phyloP scores from a whole-genome alignment of 2,113 vertebrate species.

The Rostratula benghalensis region DNA sequence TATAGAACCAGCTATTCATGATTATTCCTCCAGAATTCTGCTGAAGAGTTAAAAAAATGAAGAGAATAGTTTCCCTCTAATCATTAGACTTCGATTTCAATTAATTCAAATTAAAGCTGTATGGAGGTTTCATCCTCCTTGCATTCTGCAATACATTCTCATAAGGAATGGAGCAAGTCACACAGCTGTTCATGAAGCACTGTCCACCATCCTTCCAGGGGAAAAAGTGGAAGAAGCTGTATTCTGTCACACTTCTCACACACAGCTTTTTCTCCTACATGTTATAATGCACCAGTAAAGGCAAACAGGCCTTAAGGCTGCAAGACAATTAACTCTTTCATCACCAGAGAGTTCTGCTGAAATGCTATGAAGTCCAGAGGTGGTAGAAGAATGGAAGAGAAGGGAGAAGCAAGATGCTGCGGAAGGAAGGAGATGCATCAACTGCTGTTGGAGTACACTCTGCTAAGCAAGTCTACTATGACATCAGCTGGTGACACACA shows the following conservation, averaged over 20 bases:
- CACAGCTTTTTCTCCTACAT: not conserved
- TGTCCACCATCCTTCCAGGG: not conserved
- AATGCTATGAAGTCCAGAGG: not conserved
- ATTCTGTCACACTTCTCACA: not conserved
- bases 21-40: not conserved
- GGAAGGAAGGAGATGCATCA: not conserved
- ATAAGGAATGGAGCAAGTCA: not conserved
- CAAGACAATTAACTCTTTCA: not conserved
- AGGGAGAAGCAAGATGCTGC: rapidly evolving
- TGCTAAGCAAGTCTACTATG: not conserved
- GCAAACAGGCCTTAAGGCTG: not conserved
- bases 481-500: not conserved
- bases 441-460: not conserved
- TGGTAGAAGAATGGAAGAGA: not conserved
- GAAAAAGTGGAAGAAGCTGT: not conserved
- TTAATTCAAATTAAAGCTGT: not conserved
- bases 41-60: not conserved
- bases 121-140: not conserved
- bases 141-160: not conserved
- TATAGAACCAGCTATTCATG: not conserved
- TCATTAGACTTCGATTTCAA: not conserved
- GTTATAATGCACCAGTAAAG: not conserved
- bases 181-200: not conserved
- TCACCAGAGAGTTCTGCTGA: not conserved
- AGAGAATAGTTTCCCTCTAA: not conserved